phyloP scores from a whole-genome alignment of 2,797 vertebrate species.

The Characodon lateralis region DNA sequence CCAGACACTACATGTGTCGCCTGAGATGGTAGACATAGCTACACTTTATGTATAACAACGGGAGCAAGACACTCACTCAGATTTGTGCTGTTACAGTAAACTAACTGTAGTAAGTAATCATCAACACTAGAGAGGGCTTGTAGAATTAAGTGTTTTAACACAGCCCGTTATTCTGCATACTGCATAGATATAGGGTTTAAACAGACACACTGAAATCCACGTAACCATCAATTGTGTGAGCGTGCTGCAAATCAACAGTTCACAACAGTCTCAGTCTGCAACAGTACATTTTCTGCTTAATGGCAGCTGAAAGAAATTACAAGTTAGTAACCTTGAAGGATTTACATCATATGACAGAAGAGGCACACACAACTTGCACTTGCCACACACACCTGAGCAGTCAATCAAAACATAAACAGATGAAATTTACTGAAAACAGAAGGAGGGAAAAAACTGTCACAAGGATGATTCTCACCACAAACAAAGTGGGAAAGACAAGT shows the following conservation, averaged over 20 bases:
- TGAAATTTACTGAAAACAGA: constrained; percentile 67
- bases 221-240: constrained; percentile 31
- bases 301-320: constrained; percentile 41
- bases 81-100: neutral
- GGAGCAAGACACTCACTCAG: neutral
- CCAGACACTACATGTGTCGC: constrained; percentile 32
- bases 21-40: constrained; percentile 37
- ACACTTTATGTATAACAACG: constrained; percentile 12
- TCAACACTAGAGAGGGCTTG: constrained; percentile 6
- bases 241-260: constrained; percentile 26
- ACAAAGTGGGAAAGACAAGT: constrained; percentile 68
- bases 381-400: constrained; percentile 40
- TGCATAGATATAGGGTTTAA: neutral
- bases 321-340: constrained; percentile 37
- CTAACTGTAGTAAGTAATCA: neutral
- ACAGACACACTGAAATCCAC: constrained; percentile 35
- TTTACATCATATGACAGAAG: constrained; percentile 46
- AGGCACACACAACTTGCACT: constrained; percentile 28
- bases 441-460: constrained; percentile 70
- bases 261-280: constrained; percentile 25
- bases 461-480: constrained; percentile 64
- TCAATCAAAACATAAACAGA: constrained; percentile 72
- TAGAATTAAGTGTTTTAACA: constrained; percentile 16
- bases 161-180: neutral
- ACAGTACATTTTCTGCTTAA: constrained; percentile 47